These are phyloP conservation scores for Ahaetulla prasina DNA, from an alignment of 2,113 vertebrate genomes.

Conservation along the genomic window DNA sequence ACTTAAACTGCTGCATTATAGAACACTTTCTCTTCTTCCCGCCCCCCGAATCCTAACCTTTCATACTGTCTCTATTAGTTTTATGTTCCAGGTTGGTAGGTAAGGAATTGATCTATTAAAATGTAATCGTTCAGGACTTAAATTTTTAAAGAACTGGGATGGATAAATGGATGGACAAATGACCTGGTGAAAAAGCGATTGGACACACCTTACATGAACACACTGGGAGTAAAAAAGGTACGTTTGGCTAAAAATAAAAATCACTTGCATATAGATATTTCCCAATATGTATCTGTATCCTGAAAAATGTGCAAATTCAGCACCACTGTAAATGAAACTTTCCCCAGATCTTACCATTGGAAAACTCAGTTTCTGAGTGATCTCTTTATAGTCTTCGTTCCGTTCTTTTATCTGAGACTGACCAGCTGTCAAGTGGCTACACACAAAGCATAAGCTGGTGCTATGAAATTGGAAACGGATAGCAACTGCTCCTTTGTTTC, in stretches of 20 bases:
- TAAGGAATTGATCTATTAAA: not conserved
- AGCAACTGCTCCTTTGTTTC: constrained; percentile 79
- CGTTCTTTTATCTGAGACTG: constrained; percentile 79
- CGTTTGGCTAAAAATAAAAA: not conserved
- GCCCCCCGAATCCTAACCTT: not conserved
- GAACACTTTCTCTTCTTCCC: not conserved
- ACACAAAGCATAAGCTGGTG: constrained; percentile 77
- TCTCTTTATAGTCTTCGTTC: constrained; percentile 80
- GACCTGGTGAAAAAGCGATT: not conserved
- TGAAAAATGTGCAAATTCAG: not conserved
- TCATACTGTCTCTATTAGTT: not conserved
- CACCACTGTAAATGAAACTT: not conserved
- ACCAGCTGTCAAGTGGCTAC: constrained; percentile 78
- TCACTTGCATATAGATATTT: not conserved
- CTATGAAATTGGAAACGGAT: constrained; percentile 78
- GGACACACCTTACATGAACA: not conserved
- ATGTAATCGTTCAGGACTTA: not conserved
- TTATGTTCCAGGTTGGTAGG: not conserved
- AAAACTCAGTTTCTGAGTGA: constrained; percentile 78
- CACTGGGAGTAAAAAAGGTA: not conserved
- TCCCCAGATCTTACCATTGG: constrained; percentile 66
- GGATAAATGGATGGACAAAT: not conserved
- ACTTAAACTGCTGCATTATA: not conserved
- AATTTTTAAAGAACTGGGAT: not conserved
- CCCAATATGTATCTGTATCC: not conserved